These are phyloP conservation scores for Pica pica DNA, from an alignment of 2,113 vertebrate genomes.

Conservation along the genomic window DNA sequence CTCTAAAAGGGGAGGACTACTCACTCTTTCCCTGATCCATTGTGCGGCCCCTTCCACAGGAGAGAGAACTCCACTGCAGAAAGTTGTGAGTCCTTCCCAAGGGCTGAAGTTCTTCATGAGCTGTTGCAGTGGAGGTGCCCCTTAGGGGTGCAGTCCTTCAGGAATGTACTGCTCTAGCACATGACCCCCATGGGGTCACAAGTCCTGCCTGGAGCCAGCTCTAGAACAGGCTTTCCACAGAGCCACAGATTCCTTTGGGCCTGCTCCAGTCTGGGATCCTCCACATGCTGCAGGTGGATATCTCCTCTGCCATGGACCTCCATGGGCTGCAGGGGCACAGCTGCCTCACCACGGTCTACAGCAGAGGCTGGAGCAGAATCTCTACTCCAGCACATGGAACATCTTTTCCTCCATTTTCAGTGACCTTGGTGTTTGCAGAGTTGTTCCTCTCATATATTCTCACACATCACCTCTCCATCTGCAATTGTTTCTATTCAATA, in stretches of 20 bases:
- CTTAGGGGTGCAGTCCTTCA: neutral
- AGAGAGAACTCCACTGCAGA: neutral
- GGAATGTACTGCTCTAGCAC: neutral
- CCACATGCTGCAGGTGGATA: neutral
- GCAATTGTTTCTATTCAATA: neutral
- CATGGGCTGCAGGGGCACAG: neutral
- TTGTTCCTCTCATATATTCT: neutral
- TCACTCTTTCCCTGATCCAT: neutral
- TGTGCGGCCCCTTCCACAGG: neutral
- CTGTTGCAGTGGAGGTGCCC: neutral
- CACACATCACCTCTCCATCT: neutral
- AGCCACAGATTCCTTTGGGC: neutral
- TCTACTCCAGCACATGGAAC: neutral
- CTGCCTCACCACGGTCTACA: neutral
- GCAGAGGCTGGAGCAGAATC: neutral
- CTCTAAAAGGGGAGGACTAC: neutral
- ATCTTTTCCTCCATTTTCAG: neutral
- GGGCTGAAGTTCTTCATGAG: neutral
- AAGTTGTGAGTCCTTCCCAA: neutral
- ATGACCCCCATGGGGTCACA: accelerated
- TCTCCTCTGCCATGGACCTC: neutral
- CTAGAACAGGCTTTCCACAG: neutral
- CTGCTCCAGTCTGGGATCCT: neutral
- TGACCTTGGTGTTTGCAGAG: neutral
- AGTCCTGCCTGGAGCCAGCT: neutral